These are phyloP conservation scores for Brachystomella parvula DNA, from an alignment of 1,140 invertebrate genomes.

Conservation along the genomic window DNA sequence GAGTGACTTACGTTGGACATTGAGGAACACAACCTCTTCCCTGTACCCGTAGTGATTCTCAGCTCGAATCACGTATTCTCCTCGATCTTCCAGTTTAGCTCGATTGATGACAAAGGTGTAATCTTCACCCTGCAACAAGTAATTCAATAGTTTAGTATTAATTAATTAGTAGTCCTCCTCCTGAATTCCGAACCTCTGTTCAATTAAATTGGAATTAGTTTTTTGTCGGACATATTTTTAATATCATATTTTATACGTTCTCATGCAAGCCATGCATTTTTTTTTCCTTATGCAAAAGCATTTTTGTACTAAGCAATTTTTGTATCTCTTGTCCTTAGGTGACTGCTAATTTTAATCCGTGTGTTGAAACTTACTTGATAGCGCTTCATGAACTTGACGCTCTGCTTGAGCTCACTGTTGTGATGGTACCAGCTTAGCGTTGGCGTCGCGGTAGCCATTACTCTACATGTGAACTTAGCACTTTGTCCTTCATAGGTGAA, in stretches of 20 bases:
- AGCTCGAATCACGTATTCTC: conserved; percentile 93
- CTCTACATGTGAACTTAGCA: conserved; percentile 92
- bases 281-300: too few relatives aligned
- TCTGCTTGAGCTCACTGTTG: conserved; percentile 87
- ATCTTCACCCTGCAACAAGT: conserved; percentile 62
- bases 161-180: too few relatives aligned
- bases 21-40: conserved; percentile 94
- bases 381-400: conserved; percentile 98
- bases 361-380: conserved; percentile 54
- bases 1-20: conserved; percentile 77
- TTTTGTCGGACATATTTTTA: too few relatives aligned
- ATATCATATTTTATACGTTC: too few relatives aligned
- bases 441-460: conserved; percentile 87
- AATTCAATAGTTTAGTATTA: not conserved
- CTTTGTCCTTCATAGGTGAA: conserved; percentile 95
- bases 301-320: too few relatives aligned
- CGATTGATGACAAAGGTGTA: conserved; percentile 97
- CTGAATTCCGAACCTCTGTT: too few relatives aligned
- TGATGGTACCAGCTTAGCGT: conserved; percentile 93
- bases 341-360: too few relatives aligned
- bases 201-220: too few relatives aligned
- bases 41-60: conserved; percentile 95
- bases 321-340: too few relatives aligned
- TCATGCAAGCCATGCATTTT: too few relatives aligned
- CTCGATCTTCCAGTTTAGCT: conserved; percentile 86